A percentile compares a stretch with the other conserved stretches of the same genome.
These are phyloP conservation scores for Eupeodes luniger DNA, from an alignment of 2,888 invertebrate genomes.

Conservation along the genomic window DNA sequence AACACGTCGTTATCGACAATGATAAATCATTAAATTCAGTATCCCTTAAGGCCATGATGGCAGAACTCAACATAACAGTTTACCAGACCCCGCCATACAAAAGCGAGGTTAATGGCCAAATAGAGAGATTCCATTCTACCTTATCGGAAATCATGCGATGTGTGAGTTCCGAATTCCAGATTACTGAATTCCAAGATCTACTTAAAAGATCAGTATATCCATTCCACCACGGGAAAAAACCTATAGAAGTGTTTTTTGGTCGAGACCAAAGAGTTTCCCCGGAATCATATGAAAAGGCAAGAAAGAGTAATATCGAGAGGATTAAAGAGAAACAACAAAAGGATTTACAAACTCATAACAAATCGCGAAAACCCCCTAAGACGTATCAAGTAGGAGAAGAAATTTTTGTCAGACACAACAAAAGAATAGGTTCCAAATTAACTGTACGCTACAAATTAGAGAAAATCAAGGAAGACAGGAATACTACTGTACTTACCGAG, in stretches of 20 bases:
- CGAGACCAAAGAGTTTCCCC: neutral
- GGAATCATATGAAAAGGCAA: neutral
- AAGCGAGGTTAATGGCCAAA: neutral
- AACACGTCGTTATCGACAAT: neutral
- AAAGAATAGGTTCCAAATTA: too few species aligned
- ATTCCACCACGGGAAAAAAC: too few species aligned
- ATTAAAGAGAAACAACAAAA: slow-evolving; percentile 35
- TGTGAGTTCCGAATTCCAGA: too few species aligned
- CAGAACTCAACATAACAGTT: slow-evolving; percentile 6
- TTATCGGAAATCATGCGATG: too few species aligned
- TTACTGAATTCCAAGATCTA: too few species aligned
- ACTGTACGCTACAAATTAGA: neutral
- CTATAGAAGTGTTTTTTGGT: neutral
- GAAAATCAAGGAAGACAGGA: slow-evolving; percentile 14
- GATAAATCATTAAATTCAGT: slow-evolving; percentile 6
- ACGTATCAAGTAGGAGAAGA: neutral
- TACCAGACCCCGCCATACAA: neutral
- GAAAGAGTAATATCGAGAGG: slow-evolving; percentile 9
- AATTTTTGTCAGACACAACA: neutral
- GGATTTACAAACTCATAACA: neutral
- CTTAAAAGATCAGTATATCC: too few species aligned
- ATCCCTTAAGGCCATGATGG: slow-evolving; percentile 61
- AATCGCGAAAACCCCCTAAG: neutral
- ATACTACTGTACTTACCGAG: slow-evolving; percentile 8
- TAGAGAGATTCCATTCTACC: too few species aligned